Conservation (phyloP, 2,113 vertebrate species). For the Cichladusa arquata region DNA sequence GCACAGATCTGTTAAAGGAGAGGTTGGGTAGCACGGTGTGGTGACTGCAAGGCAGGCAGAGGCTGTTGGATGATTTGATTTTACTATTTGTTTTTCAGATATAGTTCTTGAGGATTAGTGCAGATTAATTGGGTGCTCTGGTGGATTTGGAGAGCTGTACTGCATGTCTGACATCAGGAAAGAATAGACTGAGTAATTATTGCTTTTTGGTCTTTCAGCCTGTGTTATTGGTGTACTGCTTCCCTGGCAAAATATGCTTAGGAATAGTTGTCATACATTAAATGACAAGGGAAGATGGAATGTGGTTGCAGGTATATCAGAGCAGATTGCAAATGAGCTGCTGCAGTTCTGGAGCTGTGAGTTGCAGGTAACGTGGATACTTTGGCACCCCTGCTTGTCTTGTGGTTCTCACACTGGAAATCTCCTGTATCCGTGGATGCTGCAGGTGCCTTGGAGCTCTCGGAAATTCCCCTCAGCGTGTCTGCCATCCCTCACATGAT, state of each 20-base stretch:
- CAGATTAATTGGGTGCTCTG: conserved; percentile 24
- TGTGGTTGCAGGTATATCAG: conserved; percentile 12
- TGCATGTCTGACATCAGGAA: conserved; percentile 14
- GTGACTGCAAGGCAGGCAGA: neutral
- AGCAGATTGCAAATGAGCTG: conserved; percentile 39
- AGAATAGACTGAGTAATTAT: conserved; percentile 26
- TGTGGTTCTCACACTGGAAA: neutral
- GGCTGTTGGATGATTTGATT: neutral
- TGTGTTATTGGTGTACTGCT: neutral
- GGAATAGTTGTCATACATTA: neutral
- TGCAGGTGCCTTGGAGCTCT: conserved; percentile 24
- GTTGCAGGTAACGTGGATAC: neutral
- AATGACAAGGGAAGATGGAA: neutral
- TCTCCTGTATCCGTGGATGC: neutral
- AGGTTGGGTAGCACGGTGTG: neutral
- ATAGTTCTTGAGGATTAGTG: neutral
- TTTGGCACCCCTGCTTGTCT: neutral
- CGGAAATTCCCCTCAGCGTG: conserved; percentile 11
- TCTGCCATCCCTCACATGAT: neutral
- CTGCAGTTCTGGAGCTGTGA: conserved; percentile 42
- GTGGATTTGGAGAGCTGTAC: neutral
- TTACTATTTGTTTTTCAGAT: neutral
- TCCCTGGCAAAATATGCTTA: neutral
- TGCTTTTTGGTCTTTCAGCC: conserved; percentile 30
- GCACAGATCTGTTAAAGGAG: neutral